Evolutionary conservation across 2,113 vertebrate genomes (phyloP), one percentile per base, ranked within the genome.

Genomic region (Micronisus gabar): DNA sequence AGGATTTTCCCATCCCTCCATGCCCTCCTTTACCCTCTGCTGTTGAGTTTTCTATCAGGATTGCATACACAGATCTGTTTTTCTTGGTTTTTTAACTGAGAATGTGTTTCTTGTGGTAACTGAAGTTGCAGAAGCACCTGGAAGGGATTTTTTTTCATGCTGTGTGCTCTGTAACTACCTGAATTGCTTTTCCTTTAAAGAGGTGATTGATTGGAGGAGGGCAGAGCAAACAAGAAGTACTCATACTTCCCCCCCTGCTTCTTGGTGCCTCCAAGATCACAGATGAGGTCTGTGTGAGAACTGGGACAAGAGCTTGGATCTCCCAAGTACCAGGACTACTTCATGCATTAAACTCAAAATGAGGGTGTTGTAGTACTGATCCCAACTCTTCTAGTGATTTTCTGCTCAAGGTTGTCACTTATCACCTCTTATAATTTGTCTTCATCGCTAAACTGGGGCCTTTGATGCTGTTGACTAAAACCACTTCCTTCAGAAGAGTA

Each of bases 241-340:
- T 83, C 7, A 0, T 3, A 4, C 7, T 53, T 23, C 58, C 45
- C 7, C 45, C 11, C 4, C 5, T 2, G 2, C 2, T 0, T 58
- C 9, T n/a, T 41, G 16, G 21, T 55, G 50, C 65, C 56, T 87
- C 26, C 26, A 38, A 18, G 47, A 55, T 74, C 41, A 55, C 41
- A 61, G 19, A 73, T 34, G 30, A 90, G 22, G 47, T 62, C 47
- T 67, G 29, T 47, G 45, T n/a, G 34, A 87, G 65, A 84, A 59
- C 14, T 62, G 43, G 56, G 29, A 62, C 7, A 26, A 56, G 53
- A 83, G 11, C 30, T 82, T 72, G 13, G 19, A 11, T 40, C 34
- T 88, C 48, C 48, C 23, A 36, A 30, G 56, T 47, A 10, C 19
- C n/a, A 56, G 23, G 12, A 43, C 67, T 53, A 47, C 10, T 75